Evolutionary conservation across 2,888 invertebrate genomes (phyloP), one percentile per base, ranked within the genome.

Genomic region (Phengaris arion): DNA sequence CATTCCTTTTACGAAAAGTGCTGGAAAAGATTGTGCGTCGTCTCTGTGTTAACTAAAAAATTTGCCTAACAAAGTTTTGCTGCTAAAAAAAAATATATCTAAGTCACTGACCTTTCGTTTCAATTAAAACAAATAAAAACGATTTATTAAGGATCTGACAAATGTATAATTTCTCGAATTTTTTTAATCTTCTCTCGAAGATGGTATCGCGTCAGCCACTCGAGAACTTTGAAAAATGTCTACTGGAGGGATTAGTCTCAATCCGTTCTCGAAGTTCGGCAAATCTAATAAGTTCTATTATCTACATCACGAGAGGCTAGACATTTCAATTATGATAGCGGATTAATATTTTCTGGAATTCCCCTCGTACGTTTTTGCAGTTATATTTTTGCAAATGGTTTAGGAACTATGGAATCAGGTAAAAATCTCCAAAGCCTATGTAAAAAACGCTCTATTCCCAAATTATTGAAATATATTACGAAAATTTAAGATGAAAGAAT

Each of bases 241-340:
- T 87, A 81, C 85, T 80, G 81, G 85, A 86, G 86, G 87, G 88
- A 89, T 89, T 90, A 89, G 85, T 85, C 85, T 83, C 87, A 88
- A 90, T 90, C 88, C 87, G 85, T 89, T 88, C 84, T 79, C 82
- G 75, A 86, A 86, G 87, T 89, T 90, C 86, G 89, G 89, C 89
- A 89, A 86, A 86, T 88, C 88, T 88, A 88, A 89, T 87, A 88
- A 89, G 85, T 80, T 87, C 86, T 85, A 86, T 90, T 89, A 89
- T 90, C 87, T 87, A 85, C 85, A 84, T 86, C 85, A 85, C 80
- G 83, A 81, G 83, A 81, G 81, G 80, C 64, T 64, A 86, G 88
- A 89, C 87, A 83, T 88, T 88, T 89, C 88, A 89, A 89, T 91
- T 90, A 89, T 83, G 81, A 79, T 79, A 80, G 80, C 80, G 81